Percentiles rank a stretch among this genome's conserved stretches.
These are phyloP conservation scores for Montipora sp. DNA, from an alignment of 64 coral and sea anemone genomes.

Conservation along the genomic window DNA sequence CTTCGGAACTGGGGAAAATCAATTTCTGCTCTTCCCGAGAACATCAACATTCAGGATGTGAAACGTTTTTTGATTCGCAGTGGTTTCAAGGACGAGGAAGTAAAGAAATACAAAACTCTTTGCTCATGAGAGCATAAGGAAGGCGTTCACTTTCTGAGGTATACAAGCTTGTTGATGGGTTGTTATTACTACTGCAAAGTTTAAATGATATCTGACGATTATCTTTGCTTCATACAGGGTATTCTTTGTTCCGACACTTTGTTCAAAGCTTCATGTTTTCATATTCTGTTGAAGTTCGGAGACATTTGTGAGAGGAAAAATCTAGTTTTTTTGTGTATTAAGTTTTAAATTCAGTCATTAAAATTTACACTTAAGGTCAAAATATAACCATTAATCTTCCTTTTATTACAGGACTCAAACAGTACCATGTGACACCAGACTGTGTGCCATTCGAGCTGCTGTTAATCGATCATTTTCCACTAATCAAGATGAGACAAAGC, in stretches of 20 bases:
- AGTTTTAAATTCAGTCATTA: too few relatives aligned
- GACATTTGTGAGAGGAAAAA: too few relatives aligned
- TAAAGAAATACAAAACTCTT: conserved; percentile 64
- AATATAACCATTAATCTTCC: neutral
- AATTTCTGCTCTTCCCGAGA: conserved; percentile 12
- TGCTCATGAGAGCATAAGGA: conserved; percentile 66
- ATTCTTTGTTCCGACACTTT: too few relatives aligned
- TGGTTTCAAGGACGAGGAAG: conserved; percentile 17
- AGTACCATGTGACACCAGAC: conserved; percentile 32
- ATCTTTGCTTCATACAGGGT: too few relatives aligned
- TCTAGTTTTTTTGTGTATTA: too few relatives aligned
- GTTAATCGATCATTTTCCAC: conserved; percentile 46
- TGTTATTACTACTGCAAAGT: conserved; percentile 9
- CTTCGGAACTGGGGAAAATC: conserved; percentile 20
- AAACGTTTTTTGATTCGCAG: conserved; percentile 52
- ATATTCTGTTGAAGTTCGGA: too few relatives aligned
- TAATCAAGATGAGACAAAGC: conserved; percentile 38
- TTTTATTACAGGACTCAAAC: conserved; percentile 37
- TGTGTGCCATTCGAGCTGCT: conserved; percentile 50
- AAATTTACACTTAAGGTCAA: too few relatives aligned
- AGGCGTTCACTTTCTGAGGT: conserved; percentile 64
- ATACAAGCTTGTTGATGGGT: neutral
- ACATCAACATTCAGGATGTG: conserved; percentile 43
- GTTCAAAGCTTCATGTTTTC: too few relatives aligned
- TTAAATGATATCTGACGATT: neutral